Base-by-base conservation (phyloP, 2,797 vertebrate genomes). In the Gymnocypris eckloni region DNA sequence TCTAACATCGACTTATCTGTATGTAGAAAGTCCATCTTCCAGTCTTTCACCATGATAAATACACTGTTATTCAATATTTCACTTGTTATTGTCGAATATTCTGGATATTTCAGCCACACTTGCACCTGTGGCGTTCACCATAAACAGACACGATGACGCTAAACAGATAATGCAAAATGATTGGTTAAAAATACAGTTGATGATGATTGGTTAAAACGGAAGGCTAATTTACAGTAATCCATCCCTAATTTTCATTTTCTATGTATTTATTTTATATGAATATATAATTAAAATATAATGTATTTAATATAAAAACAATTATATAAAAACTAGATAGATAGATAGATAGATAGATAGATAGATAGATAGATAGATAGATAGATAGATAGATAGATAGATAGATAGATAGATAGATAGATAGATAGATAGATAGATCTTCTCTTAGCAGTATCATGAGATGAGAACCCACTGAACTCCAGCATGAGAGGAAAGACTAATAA, bases 401-500 rank as follows among this genome's bases (percentile, higher is more conserved):
- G 43, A 73, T 48, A 48, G 43, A 50, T 50, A 52, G 72, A 52
- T 50, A 52, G 25, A 67, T 28, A 28, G 28, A 28, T 28, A 28
- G 28, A 28, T 28, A 28, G 28, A 28, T 28, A 28, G 28, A 28
- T 28, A 28, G 28, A 28, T 28, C n/a, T n/a, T 73, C 61, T 73
- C 16, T 59, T 52, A 72, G 81, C 81, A 48, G 70, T 12, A 48
- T 61, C 28, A 16, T 1, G 5, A 39, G 22, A 41, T 39, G 28
- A 76, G 56, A 75, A 83, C 70, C 11, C 41, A 64, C 41, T 75
- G 41, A 83, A 73, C 54, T 45, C 54, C 16, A n/a, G 70, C 52
- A 48, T 25, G 59, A 83, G 52, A 72, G 8, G 33, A 37, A 28
- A 73, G 22, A 79, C 48, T 72, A 67, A 54, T 72, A 84, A 59